These are phyloP conservation scores for Podarcis cretensis DNA, from an alignment of 2,113 vertebrate genomes.

Conservation along the genomic window DNA sequence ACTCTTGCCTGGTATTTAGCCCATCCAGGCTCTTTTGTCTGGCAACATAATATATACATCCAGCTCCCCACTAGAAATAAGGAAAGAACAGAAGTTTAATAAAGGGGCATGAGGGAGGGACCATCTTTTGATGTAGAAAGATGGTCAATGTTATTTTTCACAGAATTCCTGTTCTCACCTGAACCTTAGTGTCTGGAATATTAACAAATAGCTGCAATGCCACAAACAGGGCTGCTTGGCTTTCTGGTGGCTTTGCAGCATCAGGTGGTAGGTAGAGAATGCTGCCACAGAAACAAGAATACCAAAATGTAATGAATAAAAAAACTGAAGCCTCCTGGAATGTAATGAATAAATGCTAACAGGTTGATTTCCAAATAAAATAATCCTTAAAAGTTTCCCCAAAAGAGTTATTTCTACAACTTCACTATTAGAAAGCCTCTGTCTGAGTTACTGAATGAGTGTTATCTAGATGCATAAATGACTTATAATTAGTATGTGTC, in stretches of 20 bases:
- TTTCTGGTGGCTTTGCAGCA: fast-evolving
- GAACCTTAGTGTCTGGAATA: not conserved
- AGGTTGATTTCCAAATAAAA: constrained; percentile 51
- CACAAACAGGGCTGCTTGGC: fast-evolving
- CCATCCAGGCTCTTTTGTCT: not conserved
- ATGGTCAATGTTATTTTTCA: not conserved
- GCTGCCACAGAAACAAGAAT: not conserved
- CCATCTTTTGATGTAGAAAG: not conserved
- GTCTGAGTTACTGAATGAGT: not conserved
- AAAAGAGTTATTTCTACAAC: constrained; percentile 26
- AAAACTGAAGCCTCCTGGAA: constrained; percentile 15
- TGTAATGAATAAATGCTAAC: constrained; percentile 3
- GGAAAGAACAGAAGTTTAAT: not conserved
- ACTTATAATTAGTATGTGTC: constrained; percentile 5
- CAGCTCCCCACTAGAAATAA: not conserved
- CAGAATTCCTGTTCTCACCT: not conserved
- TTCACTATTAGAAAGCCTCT: not conserved
- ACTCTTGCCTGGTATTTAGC: not conserved
- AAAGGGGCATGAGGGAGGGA: not conserved
- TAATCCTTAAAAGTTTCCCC: constrained; percentile 51
- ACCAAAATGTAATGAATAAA: constrained; percentile 10
- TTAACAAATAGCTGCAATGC: not conserved
- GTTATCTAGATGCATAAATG: constrained; percentile 39
- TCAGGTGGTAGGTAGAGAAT: not conserved
- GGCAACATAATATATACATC: fast-evolving